These are phyloP conservation scores for Julus scanicus DNA, from an alignment of 2,888 invertebrate genomes.

Conservation along the genomic window DNA sequence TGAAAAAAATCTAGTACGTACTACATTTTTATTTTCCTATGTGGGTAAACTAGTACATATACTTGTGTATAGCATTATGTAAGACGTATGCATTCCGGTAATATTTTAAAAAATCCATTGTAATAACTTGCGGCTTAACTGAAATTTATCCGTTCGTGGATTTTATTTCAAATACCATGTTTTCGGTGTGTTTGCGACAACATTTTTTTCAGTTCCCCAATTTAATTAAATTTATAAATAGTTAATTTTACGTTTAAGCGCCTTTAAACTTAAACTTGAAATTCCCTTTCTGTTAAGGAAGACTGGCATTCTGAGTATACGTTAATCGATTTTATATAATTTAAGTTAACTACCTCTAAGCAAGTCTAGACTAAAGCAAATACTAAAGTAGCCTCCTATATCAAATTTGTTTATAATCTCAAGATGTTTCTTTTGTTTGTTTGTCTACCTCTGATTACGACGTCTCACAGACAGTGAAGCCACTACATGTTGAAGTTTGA, in stretches of 20 bases:
- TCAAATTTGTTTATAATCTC: neutral
- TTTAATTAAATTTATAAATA: neutral
- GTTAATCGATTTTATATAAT: neutral
- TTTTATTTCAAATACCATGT: too few relatives aligned
- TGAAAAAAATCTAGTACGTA: too few relatives aligned
- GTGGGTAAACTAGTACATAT: too few relatives aligned
- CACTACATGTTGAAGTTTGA: neutral
- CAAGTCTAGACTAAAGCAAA: neutral
- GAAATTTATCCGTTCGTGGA: too few relatives aligned
- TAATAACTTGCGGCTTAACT: too few relatives aligned
- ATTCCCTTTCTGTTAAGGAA: neutral
- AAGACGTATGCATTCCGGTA: too few relatives aligned
- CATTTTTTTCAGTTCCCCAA: neutral
- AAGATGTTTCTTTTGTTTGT: neutral
- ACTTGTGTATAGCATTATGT: too few relatives aligned
- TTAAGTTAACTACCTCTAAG: neutral
- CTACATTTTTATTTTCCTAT: too few relatives aligned
- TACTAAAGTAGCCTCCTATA: neutral
- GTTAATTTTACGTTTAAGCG: neutral
- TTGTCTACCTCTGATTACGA: neutral
- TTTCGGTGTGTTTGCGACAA: neutral
- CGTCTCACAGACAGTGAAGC: neutral
- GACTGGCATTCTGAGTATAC: neutral
- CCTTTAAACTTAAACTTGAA: neutral
- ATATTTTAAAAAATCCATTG: too few relatives aligned